Conservation (phyloP, 2,797 vertebrate genomes). For the Dipus sagitta region DNA sequence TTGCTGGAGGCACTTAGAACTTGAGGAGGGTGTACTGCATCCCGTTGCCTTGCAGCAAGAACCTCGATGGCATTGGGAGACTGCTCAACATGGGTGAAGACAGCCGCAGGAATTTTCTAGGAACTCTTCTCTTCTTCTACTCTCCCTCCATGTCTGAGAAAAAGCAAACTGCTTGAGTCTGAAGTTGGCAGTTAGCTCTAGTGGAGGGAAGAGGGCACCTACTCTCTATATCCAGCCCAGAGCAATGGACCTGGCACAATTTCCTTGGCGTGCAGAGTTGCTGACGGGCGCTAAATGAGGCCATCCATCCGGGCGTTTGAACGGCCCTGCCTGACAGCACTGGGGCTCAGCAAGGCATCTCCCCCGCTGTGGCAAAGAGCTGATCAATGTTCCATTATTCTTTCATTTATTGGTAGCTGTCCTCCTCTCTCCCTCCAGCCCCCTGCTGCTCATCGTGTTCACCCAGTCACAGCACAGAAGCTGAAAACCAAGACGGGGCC, state of each 20-base stretch:
- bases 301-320: slow-evolving; percentile 82
- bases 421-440: background rate
- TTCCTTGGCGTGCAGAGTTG: slow-evolving; percentile 66
- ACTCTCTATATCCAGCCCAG: slow-evolving; percentile 38
- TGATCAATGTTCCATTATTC: slow-evolving; percentile 88
- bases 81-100: background rate
- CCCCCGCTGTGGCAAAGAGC: slow-evolving; percentile 86
- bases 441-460: slow-evolving; percentile 40
- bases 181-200: background rate
- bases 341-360: slow-evolving; percentile 83
- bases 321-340: slow-evolving; percentile 76
- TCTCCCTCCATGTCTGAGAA: background rate
- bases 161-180: slow-evolving; percentile 28
- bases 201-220: slow-evolving; percentile 26
- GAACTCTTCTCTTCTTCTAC: fast-evolving
- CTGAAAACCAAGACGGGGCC: background rate
- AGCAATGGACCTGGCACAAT: background rate
- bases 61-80: no score
- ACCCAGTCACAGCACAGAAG: slow-evolving; percentile 61
- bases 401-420: slow-evolving; percentile 85
- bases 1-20: background rate
- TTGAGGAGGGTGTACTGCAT: background rate
- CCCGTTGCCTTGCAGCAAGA: background rate
- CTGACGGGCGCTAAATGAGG: slow-evolving; percentile 80
- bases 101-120: background rate